Evolutionary conservation across 2,888 invertebrate genomes (phyloP), one percentile per base, ranked within the genome.

Genomic region (Drymonia ruficornis): DNA sequence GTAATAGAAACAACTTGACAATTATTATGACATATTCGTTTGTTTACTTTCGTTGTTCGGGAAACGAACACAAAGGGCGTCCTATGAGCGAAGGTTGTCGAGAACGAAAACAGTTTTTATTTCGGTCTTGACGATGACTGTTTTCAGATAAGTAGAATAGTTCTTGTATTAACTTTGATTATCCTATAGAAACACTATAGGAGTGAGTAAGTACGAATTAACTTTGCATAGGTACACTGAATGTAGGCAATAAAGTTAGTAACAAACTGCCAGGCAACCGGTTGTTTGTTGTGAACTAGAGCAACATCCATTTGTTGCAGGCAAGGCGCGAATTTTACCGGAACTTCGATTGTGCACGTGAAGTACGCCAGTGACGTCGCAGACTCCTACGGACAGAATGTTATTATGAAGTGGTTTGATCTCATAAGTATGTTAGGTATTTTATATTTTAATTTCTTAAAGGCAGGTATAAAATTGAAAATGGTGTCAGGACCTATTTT

Each of bases 341-440:
- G 86, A 65, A 84, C 88, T 1, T 91, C 92, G 31, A 84, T 89
- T 63, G 83, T 91, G 13, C 89, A 89, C 59, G 84, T 92, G 42
- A 91, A 88, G 64, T 90, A 92, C 55, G 88, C 81, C 43, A 80
- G 81, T 58, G 90, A 89, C 70, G 82, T 83, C 0, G 91, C 91
- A 0, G 87, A 89, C 67, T 84, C 87, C 50, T 92, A 87, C 62
- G 91, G 85, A n/a, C 87, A 89, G 71, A 91, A 91, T 62, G 87
- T 91, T 62, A 91, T 91, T 55, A 91, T 92, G 91, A 89, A 91
- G 67, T 92, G 92, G 92, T 92, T 91, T 61, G 92, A 92, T 74
- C 81, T 91, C 64, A 89, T 92, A 45, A 91, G 92, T 92, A 74
- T 84, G 91, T 81, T 58, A 55, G n/a, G n/a, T n/a, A n/a, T n/a